Conservation (phyloP, 2,797 vertebrate species). For the Spondyliosoma cantharus region DNA sequence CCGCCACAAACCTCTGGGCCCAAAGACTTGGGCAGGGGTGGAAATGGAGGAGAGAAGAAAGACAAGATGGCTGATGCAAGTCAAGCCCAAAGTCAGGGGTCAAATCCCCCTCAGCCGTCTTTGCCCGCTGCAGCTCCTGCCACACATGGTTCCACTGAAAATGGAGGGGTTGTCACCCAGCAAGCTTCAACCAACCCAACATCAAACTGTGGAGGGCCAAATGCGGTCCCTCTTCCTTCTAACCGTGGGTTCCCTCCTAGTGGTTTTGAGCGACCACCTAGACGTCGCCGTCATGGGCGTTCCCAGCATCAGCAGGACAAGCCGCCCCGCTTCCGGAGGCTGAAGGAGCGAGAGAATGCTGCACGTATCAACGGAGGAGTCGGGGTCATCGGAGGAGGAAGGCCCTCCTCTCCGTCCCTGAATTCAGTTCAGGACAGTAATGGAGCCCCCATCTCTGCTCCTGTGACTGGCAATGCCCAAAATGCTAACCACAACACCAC, state of each 20-base stretch:
- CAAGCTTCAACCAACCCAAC: slow-evolving; percentile 66
- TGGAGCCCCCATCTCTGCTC: slow-evolving; percentile 63
- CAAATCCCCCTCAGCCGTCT: slow-evolving; percentile 67
- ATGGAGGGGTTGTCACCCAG: slow-evolving; percentile 75
- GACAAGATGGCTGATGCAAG: slow-evolving; percentile 79
- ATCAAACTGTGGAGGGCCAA: slow-evolving; percentile 74
- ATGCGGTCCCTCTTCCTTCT: slow-evolving; percentile 61
- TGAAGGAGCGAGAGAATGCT: slow-evolving; percentile 92
- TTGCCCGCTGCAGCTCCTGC: slow-evolving; percentile 63
- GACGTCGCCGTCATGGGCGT: slow-evolving; percentile 88
- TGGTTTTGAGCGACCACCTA: slow-evolving; percentile 87
- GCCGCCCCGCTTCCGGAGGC: slow-evolving; percentile 91
- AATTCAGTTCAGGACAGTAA: slow-evolving; percentile 81
- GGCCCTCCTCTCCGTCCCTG: slow-evolving; percentile 71
- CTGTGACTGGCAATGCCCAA: slow-evolving; percentile 58
- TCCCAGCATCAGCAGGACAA: slow-evolving; percentile 96
- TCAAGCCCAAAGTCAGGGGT: slow-evolving; percentile 76
- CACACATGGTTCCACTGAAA: slow-evolving; percentile 75
- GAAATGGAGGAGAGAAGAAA: slow-evolving; percentile 80
- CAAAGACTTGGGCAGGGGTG: slow-evolving; percentile 80
- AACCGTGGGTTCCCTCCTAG: slow-evolving; percentile 76
- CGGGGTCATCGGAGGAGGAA: slow-evolving; percentile 78
- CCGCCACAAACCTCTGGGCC: slow-evolving; percentile 70
- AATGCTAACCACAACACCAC: slow-evolving; percentile 80
- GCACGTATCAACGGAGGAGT: slow-evolving; percentile 86